Percentiles rank a stretch among this genome's conserved stretches.
Conservation (phyloP, 1,140 invertebrate genomes). For the Caenorhabditis remanei region DNA sequence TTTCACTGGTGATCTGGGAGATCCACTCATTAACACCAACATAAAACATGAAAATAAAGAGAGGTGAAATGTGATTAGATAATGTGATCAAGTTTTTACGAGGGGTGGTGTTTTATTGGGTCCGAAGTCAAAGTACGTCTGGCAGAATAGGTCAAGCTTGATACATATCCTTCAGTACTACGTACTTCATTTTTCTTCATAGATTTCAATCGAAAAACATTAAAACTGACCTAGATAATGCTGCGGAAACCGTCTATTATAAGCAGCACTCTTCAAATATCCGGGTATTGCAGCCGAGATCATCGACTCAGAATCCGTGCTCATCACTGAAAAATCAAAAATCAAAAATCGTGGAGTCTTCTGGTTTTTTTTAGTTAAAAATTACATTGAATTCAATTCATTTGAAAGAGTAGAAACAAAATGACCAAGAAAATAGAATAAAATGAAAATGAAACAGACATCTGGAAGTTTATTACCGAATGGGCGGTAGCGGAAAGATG, state of each 20-base stretch:
- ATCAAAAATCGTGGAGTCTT: not conserved
- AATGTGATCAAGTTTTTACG: conserved; percentile 50
- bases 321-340: conserved; percentile 60
- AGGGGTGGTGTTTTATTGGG: conserved; percentile 34
- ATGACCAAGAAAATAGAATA: not conserved
- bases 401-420: not conserved
- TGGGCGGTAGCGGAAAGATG: not conserved
- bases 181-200: too few species aligned
- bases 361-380: not conserved
- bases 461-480: conserved; percentile 43
- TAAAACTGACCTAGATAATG: conserved; percentile 58
- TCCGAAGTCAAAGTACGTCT: not conserved
- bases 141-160: too few species aligned
- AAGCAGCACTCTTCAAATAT: conserved; percentile 60
- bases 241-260: conserved; percentile 50
- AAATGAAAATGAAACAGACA: conserved; percentile 46
- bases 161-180: too few species aligned
- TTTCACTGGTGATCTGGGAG: conserved; percentile 3
- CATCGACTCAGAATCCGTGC: conserved; percentile 67
- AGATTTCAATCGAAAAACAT: not conserved
- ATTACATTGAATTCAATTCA: not conserved
- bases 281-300: conserved; percentile 48
- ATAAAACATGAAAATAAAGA: conserved; percentile 49
- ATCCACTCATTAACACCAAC: conserved; percentile 48
- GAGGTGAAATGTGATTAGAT: conserved; percentile 33